phyloP scores from a whole-genome alignment of 2,797 vertebrate genomes.

The Xiphophorus birchmanni region DNA sequence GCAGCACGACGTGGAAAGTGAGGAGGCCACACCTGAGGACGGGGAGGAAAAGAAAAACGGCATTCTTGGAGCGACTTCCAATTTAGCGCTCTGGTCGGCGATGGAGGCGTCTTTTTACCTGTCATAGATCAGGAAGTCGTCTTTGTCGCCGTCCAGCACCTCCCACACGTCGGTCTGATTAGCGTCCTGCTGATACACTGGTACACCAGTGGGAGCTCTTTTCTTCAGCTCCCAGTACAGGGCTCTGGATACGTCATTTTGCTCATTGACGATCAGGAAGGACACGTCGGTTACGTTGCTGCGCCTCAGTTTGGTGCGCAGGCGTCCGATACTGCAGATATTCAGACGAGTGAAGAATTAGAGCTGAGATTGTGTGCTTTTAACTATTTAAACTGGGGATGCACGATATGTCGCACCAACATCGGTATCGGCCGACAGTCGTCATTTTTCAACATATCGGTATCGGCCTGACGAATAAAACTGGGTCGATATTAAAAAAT shows the following conservation, averaged over 20 bases:
- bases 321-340: slow-evolving; percentile 77
- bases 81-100: not conserved
- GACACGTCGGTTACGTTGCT: slow-evolving; percentile 75
- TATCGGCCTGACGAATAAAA: too few relatives aligned
- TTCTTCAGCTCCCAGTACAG: slow-evolving; percentile 85
- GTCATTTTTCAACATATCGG: too few relatives aligned
- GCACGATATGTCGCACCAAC: too few relatives aligned
- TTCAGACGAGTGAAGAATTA: slow-evolving; percentile 2
- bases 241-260: slow-evolving; percentile 78
- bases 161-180: slow-evolving; percentile 86
- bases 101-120: slow-evolving; percentile 54
- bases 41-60: not conserved
- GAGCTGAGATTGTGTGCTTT: not conserved
- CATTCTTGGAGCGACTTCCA: not conserved
- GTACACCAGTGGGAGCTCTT: slow-evolving; percentile 76
- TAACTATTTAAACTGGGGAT: too few relatives aligned
- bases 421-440: too few relatives aligned
- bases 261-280: slow-evolving; percentile 88
- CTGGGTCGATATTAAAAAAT: too few relatives aligned
- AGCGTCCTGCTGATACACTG: slow-evolving; percentile 84
- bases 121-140: slow-evolving; percentile 85
- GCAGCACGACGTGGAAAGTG: slow-evolving; percentile 89
- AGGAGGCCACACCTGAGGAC: slow-evolving; percentile 84
- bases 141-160: slow-evolving; percentile 75
- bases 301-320: slow-evolving; percentile 81